Evolutionary conservation across 2,888 invertebrate genomes (phyloP).

Genomic region (Dione juno): DNA sequence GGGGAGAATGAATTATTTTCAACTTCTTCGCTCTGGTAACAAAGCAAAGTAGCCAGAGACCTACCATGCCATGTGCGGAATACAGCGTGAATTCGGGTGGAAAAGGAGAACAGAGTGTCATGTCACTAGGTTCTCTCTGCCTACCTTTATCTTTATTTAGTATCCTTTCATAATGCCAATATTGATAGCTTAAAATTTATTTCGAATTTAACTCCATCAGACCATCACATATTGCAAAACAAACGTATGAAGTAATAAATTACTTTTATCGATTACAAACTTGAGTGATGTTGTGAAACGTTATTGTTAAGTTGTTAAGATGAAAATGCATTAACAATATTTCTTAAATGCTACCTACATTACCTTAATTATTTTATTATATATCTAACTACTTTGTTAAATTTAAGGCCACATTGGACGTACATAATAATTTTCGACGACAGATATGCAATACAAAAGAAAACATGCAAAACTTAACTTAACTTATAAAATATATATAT

Average conservation of each 20-base stretch:
- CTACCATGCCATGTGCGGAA: no score
- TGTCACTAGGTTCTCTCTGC: no score
- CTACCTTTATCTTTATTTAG: neutral
- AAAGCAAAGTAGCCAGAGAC: no score
- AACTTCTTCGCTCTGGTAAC: no score
- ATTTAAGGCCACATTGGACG: neutral
- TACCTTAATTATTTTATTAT: neutral
- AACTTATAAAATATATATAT: no score
- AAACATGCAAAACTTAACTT: no score
- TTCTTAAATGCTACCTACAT: neutral
- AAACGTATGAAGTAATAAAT: constrained; percentile 24
- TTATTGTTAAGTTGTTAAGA: constrained; percentile 17
- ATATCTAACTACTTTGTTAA: neutral
- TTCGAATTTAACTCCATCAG: constrained; percentile 31
- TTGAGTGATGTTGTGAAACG: constrained; percentile 31
- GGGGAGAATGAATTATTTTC: no score
- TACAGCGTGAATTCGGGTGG: no score
- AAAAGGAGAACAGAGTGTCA: no score
- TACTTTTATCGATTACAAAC: constrained; percentile 31
- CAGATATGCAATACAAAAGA: neutral
- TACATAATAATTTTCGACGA: no score
- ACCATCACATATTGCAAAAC: constrained; percentile 27
- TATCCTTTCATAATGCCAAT: neutral
- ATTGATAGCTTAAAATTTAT: constrained; percentile 24
- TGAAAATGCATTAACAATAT: constrained; percentile 16